Evolutionary conservation across 2,797 vertebrate species (phyloP), one percentile per base, ranked within the genome.

Genomic region (Pipistrellus nathusii): DNA sequence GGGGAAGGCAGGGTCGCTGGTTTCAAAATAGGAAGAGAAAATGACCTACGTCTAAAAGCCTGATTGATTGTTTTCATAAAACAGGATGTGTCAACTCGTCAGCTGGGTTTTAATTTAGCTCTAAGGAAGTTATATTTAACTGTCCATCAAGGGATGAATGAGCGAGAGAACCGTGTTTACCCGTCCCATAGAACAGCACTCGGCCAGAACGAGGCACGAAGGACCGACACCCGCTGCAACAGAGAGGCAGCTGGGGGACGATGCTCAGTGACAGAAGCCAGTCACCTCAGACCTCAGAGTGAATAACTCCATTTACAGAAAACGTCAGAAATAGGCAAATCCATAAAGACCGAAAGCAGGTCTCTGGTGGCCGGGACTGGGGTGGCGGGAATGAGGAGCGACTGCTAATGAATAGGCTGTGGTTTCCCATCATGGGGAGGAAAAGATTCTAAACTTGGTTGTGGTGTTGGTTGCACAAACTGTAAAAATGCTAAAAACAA

Each of bases 251-350:
- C 59, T 48, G 30, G 66, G 57, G n/a, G 48, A 38, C 1, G 17
- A 21, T 2, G 2, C 35, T 35, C 20, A 6, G 25, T 10, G 32
- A 44, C 66, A 55, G 85, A 55, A 72, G 15, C 38, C 82, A 18
- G 64, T 13, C 20, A 0, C 46, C 4, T 11, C 21, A 59, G 32
- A 13, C 23, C 55, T 2, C 1, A 0, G 21, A 10, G 1, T 6
- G 73, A 72, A 20, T 25, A 55, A 25, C 30, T 46, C 18, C 38
- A 14, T 72, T 62, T 77, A 18, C 25, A 23, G 3, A 20, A 57
- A 66, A 25, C n/a, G 25, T 38, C 55, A 35, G 17, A n/a, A n/a
- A 84, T 0, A 5, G 41, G 41, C 83, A 69, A 32, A 51, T 18
- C 30, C 41, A 1, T 5, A 8, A 10, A 14, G 69, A 87, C 59